These are phyloP conservation scores for Scelioninae gen. 1 DNA, from an alignment of 2,888 invertebrate genomes.

Conservation along the genomic window DNA sequence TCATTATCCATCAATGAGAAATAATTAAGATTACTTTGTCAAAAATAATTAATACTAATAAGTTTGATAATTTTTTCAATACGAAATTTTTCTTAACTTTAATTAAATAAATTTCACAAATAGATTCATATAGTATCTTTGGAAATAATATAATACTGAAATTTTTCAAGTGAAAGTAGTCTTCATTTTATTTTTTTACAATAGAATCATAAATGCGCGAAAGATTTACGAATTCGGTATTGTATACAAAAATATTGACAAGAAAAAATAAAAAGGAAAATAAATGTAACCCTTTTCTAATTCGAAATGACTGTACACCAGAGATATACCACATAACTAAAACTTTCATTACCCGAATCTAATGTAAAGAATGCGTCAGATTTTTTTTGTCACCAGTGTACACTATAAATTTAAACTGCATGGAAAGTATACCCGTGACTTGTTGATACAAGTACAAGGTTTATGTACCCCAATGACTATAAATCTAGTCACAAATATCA, in stretches of 20 bases:
- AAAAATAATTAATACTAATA: no score
- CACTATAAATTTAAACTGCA: conserved; percentile 52
- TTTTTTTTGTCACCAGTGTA: conserved; percentile 14
- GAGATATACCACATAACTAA: background rate
- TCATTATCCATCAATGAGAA: conserved; percentile 15
- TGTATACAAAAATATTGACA: background rate
- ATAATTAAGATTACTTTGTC: background rate
- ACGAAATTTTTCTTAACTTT: background rate
- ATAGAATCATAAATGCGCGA: no score
- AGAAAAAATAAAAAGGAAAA: background rate
- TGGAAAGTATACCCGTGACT: conserved; percentile 38
- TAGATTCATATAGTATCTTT: background rate
- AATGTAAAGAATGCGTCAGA: conserved; percentile 33
- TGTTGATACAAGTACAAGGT: conserved; percentile 23
- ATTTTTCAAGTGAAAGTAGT: background rate
- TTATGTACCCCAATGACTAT: conserved; percentile 40
- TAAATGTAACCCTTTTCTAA: conserved; percentile 9
- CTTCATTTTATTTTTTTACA: background rate
- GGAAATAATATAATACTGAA: no score
- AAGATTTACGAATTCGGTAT: background rate
- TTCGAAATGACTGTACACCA: background rate
- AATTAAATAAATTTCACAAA: background rate
- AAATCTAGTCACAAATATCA: conserved; percentile 53
- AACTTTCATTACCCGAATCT: conserved; percentile 35
- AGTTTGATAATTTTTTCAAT: no score